Conservation (phyloP, 2,797 vertebrate genomes). For the Molossus molossus region DNA sequence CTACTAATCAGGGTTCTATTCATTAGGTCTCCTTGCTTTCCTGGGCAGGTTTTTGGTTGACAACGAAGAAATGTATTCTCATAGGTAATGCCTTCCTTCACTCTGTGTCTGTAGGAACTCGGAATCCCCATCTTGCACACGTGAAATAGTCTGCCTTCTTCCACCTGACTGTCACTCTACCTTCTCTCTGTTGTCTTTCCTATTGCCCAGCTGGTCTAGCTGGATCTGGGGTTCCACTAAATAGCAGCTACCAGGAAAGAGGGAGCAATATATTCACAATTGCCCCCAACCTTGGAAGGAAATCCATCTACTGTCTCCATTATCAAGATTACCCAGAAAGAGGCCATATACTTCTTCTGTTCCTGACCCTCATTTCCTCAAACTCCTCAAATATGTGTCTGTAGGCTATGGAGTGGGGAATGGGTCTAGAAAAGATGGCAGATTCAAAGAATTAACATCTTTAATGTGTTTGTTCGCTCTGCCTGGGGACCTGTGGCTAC, state of each 20-base stretch:
- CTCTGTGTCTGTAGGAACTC: background rate
- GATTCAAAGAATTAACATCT: background rate
- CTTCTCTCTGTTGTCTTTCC: background rate
- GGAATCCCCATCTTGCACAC: background rate
- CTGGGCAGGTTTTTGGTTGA: background rate
- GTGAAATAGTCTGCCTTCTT: background rate
- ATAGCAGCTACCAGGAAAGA: background rate
- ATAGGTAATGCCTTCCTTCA: background rate
- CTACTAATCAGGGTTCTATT: background rate
- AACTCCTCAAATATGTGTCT: background rate
- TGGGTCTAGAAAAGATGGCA: rapidly evolving
- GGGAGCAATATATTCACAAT: background rate
- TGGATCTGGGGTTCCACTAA: background rate
- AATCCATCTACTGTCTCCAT: background rate
- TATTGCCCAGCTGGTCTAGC: background rate
- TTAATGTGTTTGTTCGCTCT: slow-evolving; percentile 2
- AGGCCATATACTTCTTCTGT: background rate
- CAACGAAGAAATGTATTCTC: background rate
- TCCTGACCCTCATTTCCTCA: background rate
- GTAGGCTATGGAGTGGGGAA: background rate
- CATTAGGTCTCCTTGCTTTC: background rate
- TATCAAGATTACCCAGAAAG: background rate
- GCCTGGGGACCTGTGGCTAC: background rate
- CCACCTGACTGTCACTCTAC: background rate
- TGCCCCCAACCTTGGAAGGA: background rate